These are phyloP conservation scores for Callorhinus ursinus DNA, from an alignment of 2,113 vertebrate genomes.

Conservation along the genomic window DNA sequence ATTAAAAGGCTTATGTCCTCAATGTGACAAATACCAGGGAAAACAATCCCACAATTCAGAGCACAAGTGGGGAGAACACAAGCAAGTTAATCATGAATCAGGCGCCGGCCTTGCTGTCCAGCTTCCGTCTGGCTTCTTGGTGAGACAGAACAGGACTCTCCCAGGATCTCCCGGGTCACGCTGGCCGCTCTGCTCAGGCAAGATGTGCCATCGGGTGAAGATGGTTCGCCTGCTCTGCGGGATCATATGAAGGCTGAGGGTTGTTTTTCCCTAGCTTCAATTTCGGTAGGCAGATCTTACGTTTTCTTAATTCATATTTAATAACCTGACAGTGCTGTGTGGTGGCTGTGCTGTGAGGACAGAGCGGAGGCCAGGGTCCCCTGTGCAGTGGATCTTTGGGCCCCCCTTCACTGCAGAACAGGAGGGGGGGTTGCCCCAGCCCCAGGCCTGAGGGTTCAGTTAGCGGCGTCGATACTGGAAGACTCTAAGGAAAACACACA, in stretches of 20 bases:
- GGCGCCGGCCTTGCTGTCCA: accelerated
- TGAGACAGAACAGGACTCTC: background rate
- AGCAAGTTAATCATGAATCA: background rate
- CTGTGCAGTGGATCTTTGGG: background rate
- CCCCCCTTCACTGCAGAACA: background rate
- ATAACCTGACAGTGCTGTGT: background rate
- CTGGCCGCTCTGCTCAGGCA: background rate
- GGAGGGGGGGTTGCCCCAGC: background rate
- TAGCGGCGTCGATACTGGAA: background rate
- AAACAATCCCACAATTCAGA: slow-evolving; percentile 57
- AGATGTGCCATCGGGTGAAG: background rate
- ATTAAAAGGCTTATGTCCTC: slow-evolving; percentile 64
- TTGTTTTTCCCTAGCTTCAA: slow-evolving; percentile 51
- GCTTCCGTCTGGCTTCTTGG: background rate
- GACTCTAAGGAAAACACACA: background rate
- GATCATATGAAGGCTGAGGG: slow-evolving; percentile 40
- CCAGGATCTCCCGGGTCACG: background rate
- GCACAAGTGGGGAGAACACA: background rate
- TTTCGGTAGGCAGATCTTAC: slow-evolving; percentile 18
- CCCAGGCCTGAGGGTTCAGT: background rate
- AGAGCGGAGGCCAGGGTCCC: background rate
- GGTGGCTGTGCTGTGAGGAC: background rate
- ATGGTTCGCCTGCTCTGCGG: accelerated
- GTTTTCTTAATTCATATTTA: slow-evolving; percentile 67
- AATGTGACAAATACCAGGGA: slow-evolving; percentile 52